phyloP scores from a whole-genome alignment of 2,797 vertebrate genomes.

The Trematomus bernacchii region DNA sequence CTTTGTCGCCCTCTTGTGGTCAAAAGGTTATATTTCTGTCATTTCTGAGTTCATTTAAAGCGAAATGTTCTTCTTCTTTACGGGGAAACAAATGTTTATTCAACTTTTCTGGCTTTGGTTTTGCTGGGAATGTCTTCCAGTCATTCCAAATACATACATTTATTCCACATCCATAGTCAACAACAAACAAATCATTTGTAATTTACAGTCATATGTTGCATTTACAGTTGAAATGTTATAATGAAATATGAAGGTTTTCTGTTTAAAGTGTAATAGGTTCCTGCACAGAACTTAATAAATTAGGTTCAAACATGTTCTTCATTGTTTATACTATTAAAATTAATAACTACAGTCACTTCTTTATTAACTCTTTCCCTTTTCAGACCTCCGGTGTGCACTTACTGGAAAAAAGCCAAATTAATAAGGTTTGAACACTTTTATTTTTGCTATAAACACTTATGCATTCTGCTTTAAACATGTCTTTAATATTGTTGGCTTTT shows the following conservation, averaged over 20 bases:
- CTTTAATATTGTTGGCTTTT: slow-evolving; percentile 24
- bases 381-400: slow-evolving; percentile 41
- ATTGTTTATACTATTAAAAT: slow-evolving; percentile 53
- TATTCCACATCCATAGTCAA: slow-evolving; percentile 77
- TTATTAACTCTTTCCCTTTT: slow-evolving; percentile 22
- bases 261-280: slow-evolving; percentile 56
- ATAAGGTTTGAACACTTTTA: slow-evolving; percentile 27
- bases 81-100: slow-evolving; percentile 25
- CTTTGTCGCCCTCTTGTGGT: slow-evolving; percentile 59
- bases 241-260: slow-evolving; percentile 49
- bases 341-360: slow-evolving; percentile 50
- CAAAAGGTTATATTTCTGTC: not conserved
- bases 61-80: not conserved
- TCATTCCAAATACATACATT: slow-evolving; percentile 68
- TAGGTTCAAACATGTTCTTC: slow-evolving; percentile 70
- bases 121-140: slow-evolving; percentile 38
- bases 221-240: slow-evolving; percentile 68
- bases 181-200: slow-evolving; percentile 70
- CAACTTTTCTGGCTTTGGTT: not conserved
- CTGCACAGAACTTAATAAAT: slow-evolving; percentile 73
- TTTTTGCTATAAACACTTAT: slow-evolving; percentile 14
- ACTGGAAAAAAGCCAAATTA: slow-evolving; percentile 39
- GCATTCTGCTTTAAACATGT: slow-evolving; percentile 2
- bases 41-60: not conserved
- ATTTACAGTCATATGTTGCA: slow-evolving; percentile 79